These are phyloP conservation scores for Latrodectus elegans DNA, from an alignment of 2,888 invertebrate species.

Conservation along the genomic window DNA sequence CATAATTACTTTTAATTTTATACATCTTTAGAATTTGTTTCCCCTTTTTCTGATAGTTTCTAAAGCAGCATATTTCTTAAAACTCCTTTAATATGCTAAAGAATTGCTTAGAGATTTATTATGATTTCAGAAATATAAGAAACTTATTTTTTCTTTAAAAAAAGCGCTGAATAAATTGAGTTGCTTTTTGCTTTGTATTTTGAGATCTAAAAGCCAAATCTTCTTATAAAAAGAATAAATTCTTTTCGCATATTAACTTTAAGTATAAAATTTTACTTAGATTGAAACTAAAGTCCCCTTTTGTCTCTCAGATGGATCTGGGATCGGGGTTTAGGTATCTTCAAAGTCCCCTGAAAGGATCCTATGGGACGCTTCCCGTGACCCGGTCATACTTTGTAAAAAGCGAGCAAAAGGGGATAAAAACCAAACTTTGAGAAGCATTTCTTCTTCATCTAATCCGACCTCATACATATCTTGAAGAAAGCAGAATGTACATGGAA, in stretches of 20 bases:
- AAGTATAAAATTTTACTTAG: constrained; percentile 36
- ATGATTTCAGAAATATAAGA: too few species aligned
- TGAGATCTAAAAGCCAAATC: background rate
- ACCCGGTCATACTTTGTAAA: constrained; percentile 10
- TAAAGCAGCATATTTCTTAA: background rate
- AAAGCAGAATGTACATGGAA: background rate
- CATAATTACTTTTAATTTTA: too few species aligned
- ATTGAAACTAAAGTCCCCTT: background rate
- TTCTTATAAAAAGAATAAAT: background rate
- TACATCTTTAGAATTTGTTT: too few species aligned
- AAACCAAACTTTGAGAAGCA: background rate
- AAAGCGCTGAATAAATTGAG: background rate
- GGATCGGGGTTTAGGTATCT: background rate
- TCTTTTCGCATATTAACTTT: constrained; percentile 25
- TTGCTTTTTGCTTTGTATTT: background rate
- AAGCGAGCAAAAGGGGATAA: background rate
- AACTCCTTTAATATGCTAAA: background rate
- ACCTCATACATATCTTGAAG: constrained; percentile 21
- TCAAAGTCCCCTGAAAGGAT: constrained; percentile 1
- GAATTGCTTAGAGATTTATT: background rate
- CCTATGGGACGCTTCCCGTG: constrained; percentile 10
- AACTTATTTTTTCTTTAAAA: background rate
- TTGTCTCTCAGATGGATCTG: constrained; percentile 1
- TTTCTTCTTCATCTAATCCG: constrained; percentile 20
- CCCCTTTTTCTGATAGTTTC: too few species aligned